Evolutionary conservation across 2,797 vertebrate genomes (phyloP).

Genomic region (Dallia pectoralis): DNA sequence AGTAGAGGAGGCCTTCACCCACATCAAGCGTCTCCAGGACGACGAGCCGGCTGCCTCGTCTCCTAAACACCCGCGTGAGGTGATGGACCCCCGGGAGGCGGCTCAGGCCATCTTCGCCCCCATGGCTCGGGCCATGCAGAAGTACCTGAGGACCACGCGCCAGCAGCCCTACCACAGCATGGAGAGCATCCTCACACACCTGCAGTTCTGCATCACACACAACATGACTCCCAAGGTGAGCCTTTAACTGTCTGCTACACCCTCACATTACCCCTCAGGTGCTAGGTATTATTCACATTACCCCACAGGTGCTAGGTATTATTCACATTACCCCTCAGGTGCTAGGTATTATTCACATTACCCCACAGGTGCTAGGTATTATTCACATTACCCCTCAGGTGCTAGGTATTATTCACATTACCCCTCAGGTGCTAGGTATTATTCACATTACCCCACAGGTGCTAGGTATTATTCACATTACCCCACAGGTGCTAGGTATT

Average conservation of each 20-base stretch:
- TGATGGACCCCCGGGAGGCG: conserved; percentile 90
- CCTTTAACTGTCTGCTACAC: neutral
- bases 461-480: neutral
- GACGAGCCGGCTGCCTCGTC: conserved; percentile 62
- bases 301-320: neutral
- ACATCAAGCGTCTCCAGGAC: conserved; percentile 86
- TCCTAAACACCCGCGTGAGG: conserved; percentile 52
- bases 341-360: neutral
- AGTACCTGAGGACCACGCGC: conserved; percentile 88
- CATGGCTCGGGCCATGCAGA: conserved; percentile 95
- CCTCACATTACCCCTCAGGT: neutral
- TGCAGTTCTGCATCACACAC: conserved; percentile 94
- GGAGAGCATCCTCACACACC: conserved; percentile 94
- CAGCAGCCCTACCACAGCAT: conserved; percentile 95
- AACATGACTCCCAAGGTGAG: conserved; percentile 92
- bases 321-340: neutral
- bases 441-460: neutral
- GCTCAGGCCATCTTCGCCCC: conserved; percentile 93
- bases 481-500: neutral
- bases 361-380: neutral
- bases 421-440: neutral
- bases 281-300: too few relatives aligned
- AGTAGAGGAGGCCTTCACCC: conserved; percentile 90
- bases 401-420: neutral
- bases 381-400: neutral